These are phyloP conservation scores for Camelus bactrianus DNA, from an alignment of 2,113 vertebrate genomes.

Conservation along the genomic window DNA sequence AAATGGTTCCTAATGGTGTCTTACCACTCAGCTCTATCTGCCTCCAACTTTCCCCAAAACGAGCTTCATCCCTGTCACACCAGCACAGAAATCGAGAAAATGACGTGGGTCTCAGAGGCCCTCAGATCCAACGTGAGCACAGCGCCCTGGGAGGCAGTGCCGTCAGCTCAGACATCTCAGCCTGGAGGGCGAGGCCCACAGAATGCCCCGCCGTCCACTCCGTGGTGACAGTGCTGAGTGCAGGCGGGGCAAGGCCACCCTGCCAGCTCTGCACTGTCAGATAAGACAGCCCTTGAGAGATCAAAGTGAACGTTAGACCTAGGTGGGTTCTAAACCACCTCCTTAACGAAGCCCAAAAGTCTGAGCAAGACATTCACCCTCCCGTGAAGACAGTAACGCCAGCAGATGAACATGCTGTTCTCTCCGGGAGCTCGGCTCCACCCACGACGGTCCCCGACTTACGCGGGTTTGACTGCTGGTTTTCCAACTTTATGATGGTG, in stretches of 20 bases:
- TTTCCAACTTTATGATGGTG: neutral
- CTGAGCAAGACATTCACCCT: constrained; percentile 37
- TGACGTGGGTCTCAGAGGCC: neutral
- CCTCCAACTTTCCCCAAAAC: neutral
- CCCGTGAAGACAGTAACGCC: neutral
- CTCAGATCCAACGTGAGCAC: neutral
- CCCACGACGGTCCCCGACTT: neutral
- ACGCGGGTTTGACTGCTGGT: neutral
- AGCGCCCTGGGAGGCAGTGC: neutral
- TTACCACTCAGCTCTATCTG: neutral
- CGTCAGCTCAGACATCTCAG: neutral
- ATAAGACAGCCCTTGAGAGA: constrained; percentile 16
- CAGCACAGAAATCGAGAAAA: neutral
- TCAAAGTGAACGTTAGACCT: constrained; percentile 56
- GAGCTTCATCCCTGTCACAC: neutral
- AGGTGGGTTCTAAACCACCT: constrained; percentile 50
- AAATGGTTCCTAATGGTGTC: neutral
- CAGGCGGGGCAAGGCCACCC: neutral
- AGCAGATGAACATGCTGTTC: neutral
- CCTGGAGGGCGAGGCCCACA: neutral
- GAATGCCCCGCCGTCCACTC: neutral
- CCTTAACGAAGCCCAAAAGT: neutral
- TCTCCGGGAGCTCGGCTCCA: too few species aligned
- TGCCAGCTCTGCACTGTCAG: constrained; percentile 23
- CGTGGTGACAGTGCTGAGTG: neutral